Evolutionary conservation across 37 sponge, comb jelly and placozoan genomes (phyloP).

Genomic region (Theonella swinhoei): DNA sequence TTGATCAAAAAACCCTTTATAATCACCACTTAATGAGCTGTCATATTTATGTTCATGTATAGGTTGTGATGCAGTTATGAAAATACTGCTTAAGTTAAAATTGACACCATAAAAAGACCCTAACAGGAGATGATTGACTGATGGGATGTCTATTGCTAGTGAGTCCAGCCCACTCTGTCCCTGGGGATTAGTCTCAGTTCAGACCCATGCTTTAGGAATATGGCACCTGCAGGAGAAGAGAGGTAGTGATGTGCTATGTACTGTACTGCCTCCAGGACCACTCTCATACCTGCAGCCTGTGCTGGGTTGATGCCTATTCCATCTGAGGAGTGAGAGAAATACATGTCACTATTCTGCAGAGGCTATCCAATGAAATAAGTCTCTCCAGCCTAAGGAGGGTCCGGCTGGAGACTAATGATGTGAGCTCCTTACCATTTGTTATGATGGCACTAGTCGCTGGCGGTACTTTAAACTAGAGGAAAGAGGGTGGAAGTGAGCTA

Average conservation of each 20-base stretch:
- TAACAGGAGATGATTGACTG: neutral
- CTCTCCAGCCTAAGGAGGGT: neutral
- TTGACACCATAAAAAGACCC: neutral
- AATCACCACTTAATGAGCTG: neutral
- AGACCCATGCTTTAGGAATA: constrained; percentile 95
- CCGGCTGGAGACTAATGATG: neutral
- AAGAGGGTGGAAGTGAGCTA: neutral
- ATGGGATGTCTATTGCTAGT: neutral
- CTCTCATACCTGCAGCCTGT: constrained; percentile 81
- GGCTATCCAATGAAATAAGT: no score
- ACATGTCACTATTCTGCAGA: no score
- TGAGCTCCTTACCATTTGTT: constrained; percentile 82
- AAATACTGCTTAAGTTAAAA: no score
- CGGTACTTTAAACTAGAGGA: constrained; percentile 88
- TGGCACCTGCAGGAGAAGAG: constrained; percentile 57
- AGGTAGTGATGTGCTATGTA: neutral
- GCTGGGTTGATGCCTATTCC: constrained; percentile 98
- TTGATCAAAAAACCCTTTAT: neutral
- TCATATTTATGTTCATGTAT: no score
- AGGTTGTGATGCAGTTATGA: no score
- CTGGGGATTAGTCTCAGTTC: constrained; percentile 96
- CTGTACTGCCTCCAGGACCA: no score
- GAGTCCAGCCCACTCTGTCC: constrained; percentile 88
- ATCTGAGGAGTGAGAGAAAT: constrained; percentile 46
- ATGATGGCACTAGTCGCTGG: constrained; percentile 99